These are phyloP conservation scores for Cranoglanis bouderius DNA, from an alignment of 2,113 vertebrate species.

Conservation along the genomic window DNA sequence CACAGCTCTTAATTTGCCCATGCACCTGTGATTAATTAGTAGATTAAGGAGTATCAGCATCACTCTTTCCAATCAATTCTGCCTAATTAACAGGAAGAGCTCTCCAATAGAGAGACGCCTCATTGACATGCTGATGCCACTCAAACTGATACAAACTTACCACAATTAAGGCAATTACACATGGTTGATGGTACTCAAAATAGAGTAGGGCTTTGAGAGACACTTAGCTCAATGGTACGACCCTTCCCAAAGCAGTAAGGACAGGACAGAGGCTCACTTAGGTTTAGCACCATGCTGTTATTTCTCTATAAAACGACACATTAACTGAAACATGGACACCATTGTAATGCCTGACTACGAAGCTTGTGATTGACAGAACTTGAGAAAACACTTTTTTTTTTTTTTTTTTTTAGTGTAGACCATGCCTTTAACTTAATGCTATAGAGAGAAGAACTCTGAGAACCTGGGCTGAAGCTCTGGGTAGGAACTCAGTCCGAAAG, in stretches of 20 bases:
- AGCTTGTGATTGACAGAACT: neutral
- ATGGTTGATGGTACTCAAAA: conserved; percentile 56
- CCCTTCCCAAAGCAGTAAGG: conserved; percentile 50
- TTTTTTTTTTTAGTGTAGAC: too few species aligned
- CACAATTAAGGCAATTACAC: conserved; percentile 66
- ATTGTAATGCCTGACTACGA: neutral
- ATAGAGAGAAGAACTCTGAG: neutral
- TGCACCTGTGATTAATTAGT: conserved; percentile 49
- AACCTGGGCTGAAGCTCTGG: neutral
- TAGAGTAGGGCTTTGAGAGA: conserved; percentile 46
- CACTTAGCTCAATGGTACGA: conserved; percentile 50
- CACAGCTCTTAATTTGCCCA: conserved; percentile 20
- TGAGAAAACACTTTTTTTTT: neutral
- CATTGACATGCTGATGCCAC: conserved; percentile 57
- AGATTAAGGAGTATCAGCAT: conserved; percentile 52
- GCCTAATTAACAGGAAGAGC: conserved; percentile 62
- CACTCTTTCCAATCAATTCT: conserved; percentile 52
- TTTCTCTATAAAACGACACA: conserved; percentile 21
- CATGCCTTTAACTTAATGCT: neutral
- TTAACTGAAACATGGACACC: neutral
- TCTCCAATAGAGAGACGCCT: conserved; percentile 60
- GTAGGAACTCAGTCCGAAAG: neutral
- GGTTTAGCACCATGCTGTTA: conserved; percentile 41
- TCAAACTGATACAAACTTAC: conserved; percentile 56
- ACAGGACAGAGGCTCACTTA: conserved; percentile 48